Evolutionary conservation across 2,113 vertebrate species (phyloP).

Genomic region (Pardalotus punctatus): DNA sequence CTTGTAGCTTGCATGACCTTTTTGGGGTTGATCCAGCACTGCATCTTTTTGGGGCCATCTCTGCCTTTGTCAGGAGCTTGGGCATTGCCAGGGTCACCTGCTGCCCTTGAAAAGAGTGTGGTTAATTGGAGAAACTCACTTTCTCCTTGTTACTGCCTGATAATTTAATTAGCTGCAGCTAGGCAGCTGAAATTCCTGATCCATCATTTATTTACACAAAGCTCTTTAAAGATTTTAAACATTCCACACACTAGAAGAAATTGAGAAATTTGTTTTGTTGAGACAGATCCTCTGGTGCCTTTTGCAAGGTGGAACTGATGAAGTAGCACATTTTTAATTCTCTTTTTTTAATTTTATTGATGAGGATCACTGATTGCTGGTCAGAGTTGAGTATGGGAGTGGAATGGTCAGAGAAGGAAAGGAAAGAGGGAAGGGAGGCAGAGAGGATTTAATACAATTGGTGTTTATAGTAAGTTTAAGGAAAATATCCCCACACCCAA

Average conservation of each 20-base stretch:
- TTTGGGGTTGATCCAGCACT: neutral
- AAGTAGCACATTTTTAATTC: neutral
- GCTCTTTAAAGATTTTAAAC: neutral
- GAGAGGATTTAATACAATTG: neutral
- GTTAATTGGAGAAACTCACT: neutral
- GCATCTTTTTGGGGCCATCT: rapidly evolving
- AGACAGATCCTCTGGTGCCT: neutral
- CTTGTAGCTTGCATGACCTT: neutral
- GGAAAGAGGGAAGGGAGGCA: neutral
- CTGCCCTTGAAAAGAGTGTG: neutral
- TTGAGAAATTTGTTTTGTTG: neutral
- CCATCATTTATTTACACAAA: neutral
- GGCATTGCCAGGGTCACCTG: neutral
- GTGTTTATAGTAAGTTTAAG: neutral
- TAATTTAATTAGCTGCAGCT: neutral
- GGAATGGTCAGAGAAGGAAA: neutral
- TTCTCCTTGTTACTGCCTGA: neutral
- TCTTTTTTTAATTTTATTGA: neutral
- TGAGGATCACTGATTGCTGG: neutral
- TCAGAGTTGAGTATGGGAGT: neutral
- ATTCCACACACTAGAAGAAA: neutral
- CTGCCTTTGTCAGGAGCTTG: neutral
- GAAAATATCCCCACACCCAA: neutral
- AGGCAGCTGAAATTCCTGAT: neutral
- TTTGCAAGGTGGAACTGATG: neutral